These are phyloP conservation scores for Rousettus leschenaultii DNA, from an alignment of 2,113 vertebrate genomes.

Conservation along the genomic window DNA sequence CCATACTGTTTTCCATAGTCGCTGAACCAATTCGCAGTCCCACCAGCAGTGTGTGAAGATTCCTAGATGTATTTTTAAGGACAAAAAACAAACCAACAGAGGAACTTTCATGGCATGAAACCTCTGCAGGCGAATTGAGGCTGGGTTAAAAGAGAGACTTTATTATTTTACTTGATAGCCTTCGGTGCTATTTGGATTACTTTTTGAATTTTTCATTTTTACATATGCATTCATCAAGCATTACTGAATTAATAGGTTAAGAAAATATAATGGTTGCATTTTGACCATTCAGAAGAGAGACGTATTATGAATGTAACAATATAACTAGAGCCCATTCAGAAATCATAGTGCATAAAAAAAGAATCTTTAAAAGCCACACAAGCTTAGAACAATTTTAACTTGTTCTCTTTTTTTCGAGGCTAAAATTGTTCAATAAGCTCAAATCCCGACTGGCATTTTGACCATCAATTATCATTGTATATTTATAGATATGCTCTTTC, in stretches of 20 bases:
- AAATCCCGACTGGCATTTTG: constrained; percentile 41
- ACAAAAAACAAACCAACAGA: neutral
- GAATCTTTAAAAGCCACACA: constrained; percentile 26
- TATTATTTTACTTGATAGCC: neutral
- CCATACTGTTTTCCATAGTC: no score
- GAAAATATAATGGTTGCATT: neutral
- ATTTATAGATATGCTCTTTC: constrained; percentile 64
- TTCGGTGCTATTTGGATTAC: neutral
- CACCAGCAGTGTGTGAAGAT: no score
- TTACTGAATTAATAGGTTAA: constrained; percentile 42
- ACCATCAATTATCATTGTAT: constrained; percentile 66
- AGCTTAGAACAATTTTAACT: constrained; percentile 46
- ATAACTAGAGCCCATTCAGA: constrained; percentile 32
- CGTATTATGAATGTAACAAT: neutral
- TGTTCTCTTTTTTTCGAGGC: constrained; percentile 33
- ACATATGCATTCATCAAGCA: neutral
- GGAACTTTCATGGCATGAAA: neutral
- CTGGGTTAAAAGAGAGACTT: neutral
- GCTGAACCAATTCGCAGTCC: no score
- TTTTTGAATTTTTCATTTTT: constrained; percentile 37
- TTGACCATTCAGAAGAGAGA: neutral
- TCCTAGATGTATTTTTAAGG: neutral
- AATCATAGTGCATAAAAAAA: constrained; percentile 13
- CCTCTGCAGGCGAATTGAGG: neutral
- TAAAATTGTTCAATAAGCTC: constrained; percentile 60